Evolutionary conservation across 2,888 invertebrate genomes (phyloP).

Genomic region (Rhamphomyia laevipes): DNA sequence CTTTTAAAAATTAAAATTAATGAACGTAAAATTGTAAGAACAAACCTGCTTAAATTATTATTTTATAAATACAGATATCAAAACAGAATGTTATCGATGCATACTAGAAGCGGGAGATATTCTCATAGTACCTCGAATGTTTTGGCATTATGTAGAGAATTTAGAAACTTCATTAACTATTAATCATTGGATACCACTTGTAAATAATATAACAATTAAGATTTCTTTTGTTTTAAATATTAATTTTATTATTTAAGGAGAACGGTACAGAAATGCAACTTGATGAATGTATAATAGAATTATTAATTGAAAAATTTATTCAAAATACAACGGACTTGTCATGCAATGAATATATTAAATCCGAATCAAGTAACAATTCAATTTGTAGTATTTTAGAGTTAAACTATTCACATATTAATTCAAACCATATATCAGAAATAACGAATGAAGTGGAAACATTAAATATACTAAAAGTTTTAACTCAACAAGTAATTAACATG

Average conservation of each 20-base stretch:
- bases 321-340: conserved; percentile 42
- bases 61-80: conserved; percentile 19
- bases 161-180: conserved; percentile 53
- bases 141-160: conserved; percentile 98
- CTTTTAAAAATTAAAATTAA: too few species aligned
- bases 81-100: conserved; percentile 44
- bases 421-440: background rate
- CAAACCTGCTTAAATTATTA: conserved; percentile 11
- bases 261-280: conserved; percentile 27
- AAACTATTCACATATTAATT: background rate
- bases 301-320: conserved; percentile 49
- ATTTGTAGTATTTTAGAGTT: background rate
- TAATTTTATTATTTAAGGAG: conserved; percentile 14
- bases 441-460: background rate
- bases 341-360: conserved; percentile 46
- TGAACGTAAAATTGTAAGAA: too few species aligned
- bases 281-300: conserved; percentile 54
- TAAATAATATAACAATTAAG: conserved; percentile 27
- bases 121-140: conserved; percentile 75
- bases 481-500: background rate
- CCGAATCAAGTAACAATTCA: conserved; percentile 48
- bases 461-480: background rate
- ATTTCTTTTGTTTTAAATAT: background rate
- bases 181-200: conserved; percentile 63
- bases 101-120: conserved; percentile 74